phyloP scores from a whole-genome alignment of 2,888 invertebrate genomes.

The Cantharis rustica region DNA sequence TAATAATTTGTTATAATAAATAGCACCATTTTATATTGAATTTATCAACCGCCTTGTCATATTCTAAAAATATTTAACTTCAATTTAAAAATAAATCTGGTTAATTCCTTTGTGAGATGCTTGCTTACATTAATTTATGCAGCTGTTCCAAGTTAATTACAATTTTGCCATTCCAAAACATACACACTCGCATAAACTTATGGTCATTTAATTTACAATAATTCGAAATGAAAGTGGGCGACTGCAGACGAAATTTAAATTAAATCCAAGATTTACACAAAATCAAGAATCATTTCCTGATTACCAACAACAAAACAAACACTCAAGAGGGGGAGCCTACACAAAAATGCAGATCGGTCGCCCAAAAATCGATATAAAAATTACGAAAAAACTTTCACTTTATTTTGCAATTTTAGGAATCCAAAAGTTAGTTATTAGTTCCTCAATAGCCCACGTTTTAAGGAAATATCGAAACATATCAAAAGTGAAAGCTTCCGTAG shows the following conservation, averaged over 20 bases:
- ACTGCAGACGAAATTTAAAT: neutral
- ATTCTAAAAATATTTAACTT: constrained; percentile 21
- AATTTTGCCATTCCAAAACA: neutral
- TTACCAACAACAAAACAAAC: too few species aligned
- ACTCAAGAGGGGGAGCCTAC: too few species aligned
- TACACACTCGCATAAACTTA: neutral
- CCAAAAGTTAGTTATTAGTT: neutral
- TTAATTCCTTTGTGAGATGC: neutral
- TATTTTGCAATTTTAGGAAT: neutral
- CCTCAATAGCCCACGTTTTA: neutral
- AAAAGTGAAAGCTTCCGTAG: neutral
- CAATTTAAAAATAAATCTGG: constrained; percentile 2
- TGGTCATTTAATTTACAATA: neutral
- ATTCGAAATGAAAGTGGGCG: neutral
- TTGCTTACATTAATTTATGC: neutral
- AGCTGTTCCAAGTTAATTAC: neutral
- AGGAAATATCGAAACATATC: neutral
- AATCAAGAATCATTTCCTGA: neutral
- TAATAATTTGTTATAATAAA: neutral
- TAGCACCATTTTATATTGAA: constrained; percentile 8
- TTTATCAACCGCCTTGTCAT: constrained; percentile 22
- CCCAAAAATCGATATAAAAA: neutral
- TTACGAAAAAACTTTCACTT: neutral
- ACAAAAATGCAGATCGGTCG: too few species aligned
- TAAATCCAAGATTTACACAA: neutral